Conservation (phyloP, 2,888 invertebrate genomes). For the Netelia melanura region DNA sequence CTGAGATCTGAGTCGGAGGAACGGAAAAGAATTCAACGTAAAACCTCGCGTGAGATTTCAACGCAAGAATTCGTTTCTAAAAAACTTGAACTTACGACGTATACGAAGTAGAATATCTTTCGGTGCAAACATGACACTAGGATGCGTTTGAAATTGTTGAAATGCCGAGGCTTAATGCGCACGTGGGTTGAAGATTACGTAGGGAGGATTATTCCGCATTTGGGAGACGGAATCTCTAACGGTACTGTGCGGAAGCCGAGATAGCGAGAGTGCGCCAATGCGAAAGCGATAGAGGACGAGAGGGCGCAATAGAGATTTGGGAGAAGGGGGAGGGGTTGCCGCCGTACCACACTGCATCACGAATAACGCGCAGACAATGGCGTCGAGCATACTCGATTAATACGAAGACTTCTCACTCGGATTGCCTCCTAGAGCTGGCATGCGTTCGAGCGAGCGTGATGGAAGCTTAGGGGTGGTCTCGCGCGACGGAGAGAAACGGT, state of each 20-base stretch:
- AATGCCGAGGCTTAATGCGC: neutral
- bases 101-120: neutral
- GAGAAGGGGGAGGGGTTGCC: slow-evolving; percentile 49
- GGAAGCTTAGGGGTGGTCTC: slow-evolving; percentile 2
- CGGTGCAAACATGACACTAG: no score
- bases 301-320: slow-evolving; percentile 19
- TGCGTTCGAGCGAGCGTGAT: slow-evolving; percentile 14
- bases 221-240: neutral
- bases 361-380: slow-evolving; percentile 73
- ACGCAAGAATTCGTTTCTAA: slow-evolving; percentile 19
- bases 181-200: neutral
- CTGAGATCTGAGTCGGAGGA: slow-evolving; percentile 51
- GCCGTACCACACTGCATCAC: slow-evolving; percentile 69
- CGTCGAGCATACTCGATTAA: slow-evolving; percentile 73
- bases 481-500: slow-evolving; percentile 1
- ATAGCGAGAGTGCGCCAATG: slow-evolving; percentile 25
- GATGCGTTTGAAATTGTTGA: neutral
- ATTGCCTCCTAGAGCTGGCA: slow-evolving; percentile 23
- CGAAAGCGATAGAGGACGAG: slow-evolving; percentile 36
- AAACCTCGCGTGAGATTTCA: slow-evolving; percentile 55
- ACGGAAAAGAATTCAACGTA: slow-evolving; percentile 1
- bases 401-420: slow-evolving; percentile 42
- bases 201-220: neutral
- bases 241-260: neutral
- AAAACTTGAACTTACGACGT: slow-evolving; percentile 45